Percentiles rank a stretch among this genome's conserved stretches.
Evolutionary conservation across 1,140 invertebrate genomes (phyloP).

Genomic region (Ips typographus): DNA sequence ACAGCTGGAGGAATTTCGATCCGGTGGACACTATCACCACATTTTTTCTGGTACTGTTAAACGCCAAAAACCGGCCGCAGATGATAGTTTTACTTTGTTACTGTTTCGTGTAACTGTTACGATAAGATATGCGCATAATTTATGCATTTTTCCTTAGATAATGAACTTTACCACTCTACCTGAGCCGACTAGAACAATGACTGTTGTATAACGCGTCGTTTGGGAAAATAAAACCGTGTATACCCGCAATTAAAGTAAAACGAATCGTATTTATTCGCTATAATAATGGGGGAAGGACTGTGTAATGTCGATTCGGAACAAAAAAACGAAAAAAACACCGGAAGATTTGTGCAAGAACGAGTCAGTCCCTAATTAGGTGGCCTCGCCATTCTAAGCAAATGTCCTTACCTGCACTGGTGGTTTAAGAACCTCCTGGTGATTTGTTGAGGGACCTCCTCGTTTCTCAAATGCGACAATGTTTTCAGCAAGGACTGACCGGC

Average conservation of each 20-base stretch:
- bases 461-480: slow-evolving; percentile 57
- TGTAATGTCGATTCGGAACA: background rate
- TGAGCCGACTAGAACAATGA: slow-evolving; percentile 16
- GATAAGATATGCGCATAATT: slow-evolving; percentile 37
- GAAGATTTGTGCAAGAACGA: background rate
- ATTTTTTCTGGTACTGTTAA: slow-evolving; percentile 25
- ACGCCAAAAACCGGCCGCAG: background rate
- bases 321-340: background rate
- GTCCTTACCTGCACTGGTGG: slow-evolving; percentile 54
- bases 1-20: background rate
- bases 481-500: slow-evolving; percentile 56
- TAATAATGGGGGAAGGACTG: slow-evolving; percentile 5
- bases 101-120: slow-evolving; percentile 28
- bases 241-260: slow-evolving; percentile 18
- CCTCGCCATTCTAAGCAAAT: too few relatives aligned
- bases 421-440: slow-evolving; percentile 57
- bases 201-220: slow-evolving; percentile 2
- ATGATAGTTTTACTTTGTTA: slow-evolving; percentile 26
- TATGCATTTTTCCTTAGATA: slow-evolving; percentile 29
- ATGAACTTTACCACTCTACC: slow-evolving; percentile 29
- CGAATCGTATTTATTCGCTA: slow-evolving; percentile 19
- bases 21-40: background rate
- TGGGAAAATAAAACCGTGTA: slow-evolving; percentile 16
- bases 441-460: slow-evolving; percentile 53
- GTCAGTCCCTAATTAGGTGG: too few relatives aligned